Conservation (phyloP, 2,888 invertebrate genomes). For the Electrophaes corylata region DNA sequence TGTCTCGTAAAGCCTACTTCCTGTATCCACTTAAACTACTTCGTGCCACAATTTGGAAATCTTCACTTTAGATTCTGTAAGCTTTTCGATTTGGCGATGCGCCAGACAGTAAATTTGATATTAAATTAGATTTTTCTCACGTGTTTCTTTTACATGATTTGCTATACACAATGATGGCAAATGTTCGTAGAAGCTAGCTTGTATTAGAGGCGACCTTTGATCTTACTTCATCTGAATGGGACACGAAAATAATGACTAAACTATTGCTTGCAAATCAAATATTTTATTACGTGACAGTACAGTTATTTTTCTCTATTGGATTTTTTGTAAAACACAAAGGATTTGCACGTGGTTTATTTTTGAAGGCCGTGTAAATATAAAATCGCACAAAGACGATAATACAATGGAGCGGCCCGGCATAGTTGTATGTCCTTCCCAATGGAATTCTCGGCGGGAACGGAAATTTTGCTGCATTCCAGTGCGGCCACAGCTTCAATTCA, state of each 20-base stretch:
- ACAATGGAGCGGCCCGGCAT: constrained; percentile 3
- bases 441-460: constrained; percentile 19
- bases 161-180: not conserved
- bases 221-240: not conserved
- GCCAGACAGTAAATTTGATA: constrained; percentile 28
- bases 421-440: constrained; percentile 13
- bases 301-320: not conserved
- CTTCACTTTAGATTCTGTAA: constrained; percentile 25
- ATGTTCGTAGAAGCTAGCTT: not conserved
- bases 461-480: constrained; percentile 31
- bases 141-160: constrained; percentile 17
- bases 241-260: not conserved
- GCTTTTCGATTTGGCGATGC: constrained; percentile 33
- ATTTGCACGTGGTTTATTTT: not conserved
- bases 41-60: constrained; percentile 22
- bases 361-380: not conserved
- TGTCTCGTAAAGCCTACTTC: not conserved
- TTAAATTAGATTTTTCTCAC: constrained; percentile 32
- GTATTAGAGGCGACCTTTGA: not conserved
- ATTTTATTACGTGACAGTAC: no score
- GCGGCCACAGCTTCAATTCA: constrained; percentile 5
- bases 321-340: not conserved
- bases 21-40: constrained; percentile 9
- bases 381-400: not conserved
- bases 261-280: no score